Base-by-base conservation (phyloP, 2,797 vertebrate genomes). In the Gobio occitaniae region DNA sequence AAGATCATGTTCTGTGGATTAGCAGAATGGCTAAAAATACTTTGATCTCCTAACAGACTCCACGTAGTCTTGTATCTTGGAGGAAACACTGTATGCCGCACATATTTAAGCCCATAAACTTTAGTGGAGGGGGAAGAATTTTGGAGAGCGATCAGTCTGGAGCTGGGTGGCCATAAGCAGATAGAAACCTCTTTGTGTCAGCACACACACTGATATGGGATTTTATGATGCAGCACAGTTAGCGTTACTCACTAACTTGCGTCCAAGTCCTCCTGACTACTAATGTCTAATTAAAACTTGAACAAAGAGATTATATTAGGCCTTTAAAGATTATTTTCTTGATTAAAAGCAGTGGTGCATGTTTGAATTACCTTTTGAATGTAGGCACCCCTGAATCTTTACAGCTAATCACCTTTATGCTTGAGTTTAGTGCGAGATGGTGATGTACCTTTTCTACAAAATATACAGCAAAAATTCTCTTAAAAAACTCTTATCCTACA, bases 1-100 rank as follows among this genome's bases (percentile, higher is more conserved):
- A 94, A 94, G 93, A 94, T 94, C 88, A 86, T 93, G 88, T 95
- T 95, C 94, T 94, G 92, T 90, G 94, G 92, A 92, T 93, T 92
- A 93, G 93, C 91, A 91, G 88, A 86, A 90, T 38, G 92, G 93
- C 92, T 95, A 89, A 82, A 89, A 95, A 90, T 89, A 92, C 92
- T 95, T 95, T 94, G 84, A 93, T 95, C 94, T 94, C 91, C 86
- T 90, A 90, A 92, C 91, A 89, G 91, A 92, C 92, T 92, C 89
- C 88, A 89, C 92, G 89, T 92, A 90, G 93, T 93, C 93, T 95
- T 84, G 66, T 50, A 72, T 93, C 88, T 93, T 88, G 89, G 90
- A 92, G 86, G 92, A 90, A 86, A 87, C 13, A 36, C 86, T 29
- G 63, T 75, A 79, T 82, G 44, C 70, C 13, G 41, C 78, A 86